phyloP scores from a whole-genome alignment of 64 coral and sea anemone species.

The Montipora sp. region DNA sequence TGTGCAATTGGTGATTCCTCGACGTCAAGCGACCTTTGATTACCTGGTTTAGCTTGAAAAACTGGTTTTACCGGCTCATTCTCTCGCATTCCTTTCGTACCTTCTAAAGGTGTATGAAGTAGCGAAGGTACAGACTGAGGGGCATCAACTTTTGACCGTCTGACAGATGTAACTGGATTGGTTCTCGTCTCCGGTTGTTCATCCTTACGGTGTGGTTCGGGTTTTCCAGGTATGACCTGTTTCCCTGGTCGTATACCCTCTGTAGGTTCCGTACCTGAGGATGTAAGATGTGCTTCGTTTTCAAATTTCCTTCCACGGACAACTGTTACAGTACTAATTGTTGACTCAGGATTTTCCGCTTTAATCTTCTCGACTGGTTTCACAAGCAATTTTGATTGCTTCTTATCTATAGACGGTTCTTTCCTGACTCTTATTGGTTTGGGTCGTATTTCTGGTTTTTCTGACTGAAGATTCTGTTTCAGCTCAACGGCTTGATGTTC shows the following conservation, averaged over 20 bases:
- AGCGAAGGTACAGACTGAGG: not conserved
- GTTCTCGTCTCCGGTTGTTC: not conserved
- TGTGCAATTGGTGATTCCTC: not conserved
- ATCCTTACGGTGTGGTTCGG: not conserved
- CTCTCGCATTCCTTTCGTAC: not conserved
- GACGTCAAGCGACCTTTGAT: not conserved
- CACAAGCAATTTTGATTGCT: not conserved
- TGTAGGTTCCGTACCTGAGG: not conserved
- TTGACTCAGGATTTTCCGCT: not conserved
- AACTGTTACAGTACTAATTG: not conserved
- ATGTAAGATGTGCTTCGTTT: not conserved
- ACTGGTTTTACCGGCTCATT: not conserved
- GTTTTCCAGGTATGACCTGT: not conserved
- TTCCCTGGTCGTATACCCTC: not conserved
- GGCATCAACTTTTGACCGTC: not conserved
- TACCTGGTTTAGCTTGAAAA: not conserved
- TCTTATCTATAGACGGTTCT: not conserved
- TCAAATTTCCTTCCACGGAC: not conserved
- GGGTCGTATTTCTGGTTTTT: constrained; percentile 18
- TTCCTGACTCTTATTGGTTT: constrained; percentile 6
- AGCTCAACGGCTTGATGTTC: not conserved
- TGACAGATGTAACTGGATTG: not conserved
- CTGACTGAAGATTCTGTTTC: not conserved
- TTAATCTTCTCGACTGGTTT: not conserved
- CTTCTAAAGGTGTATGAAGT: not conserved